Evolutionary conservation across 1,140 invertebrate genomes (phyloP).

Genomic region (Diachasma alloeum): DNA sequence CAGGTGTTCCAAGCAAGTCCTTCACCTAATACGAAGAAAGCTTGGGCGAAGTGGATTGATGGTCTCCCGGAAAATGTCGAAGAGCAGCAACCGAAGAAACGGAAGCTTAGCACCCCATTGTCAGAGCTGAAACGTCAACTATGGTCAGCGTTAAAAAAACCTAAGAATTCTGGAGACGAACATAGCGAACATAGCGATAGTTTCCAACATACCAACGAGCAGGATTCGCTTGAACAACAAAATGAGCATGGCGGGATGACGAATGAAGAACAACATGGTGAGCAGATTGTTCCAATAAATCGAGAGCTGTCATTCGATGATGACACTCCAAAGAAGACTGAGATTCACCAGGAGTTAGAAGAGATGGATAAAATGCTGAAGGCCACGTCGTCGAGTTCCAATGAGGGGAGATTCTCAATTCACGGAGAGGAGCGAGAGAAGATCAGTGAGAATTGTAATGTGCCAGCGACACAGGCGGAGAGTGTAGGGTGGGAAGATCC

Average conservation of each 20-base stretch:
- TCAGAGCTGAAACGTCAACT: constrained; percentile 63
- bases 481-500: constrained; percentile 67
- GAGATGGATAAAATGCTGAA: constrained; percentile 52
- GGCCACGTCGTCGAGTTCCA: constrained; percentile 44
- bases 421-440: constrained; percentile 41
- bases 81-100: constrained; percentile 50
- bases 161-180: background rate
- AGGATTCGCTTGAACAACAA: background rate
- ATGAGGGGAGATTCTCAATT: constrained; percentile 47
- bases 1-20: constrained; percentile 63
- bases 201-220: background rate
- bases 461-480: constrained; percentile 62
- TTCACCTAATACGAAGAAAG: constrained; percentile 64
- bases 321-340: constrained; percentile 39
- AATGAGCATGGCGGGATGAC: background rate
- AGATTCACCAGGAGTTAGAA: constrained; percentile 52
- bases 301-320: constrained; percentile 50
- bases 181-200: background rate
- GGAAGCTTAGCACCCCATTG: constrained; percentile 63
- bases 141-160: constrained; percentile 42
- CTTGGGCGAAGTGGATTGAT: constrained; percentile 63
- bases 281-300: constrained; percentile 34
- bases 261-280: no score
- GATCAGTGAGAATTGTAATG: constrained; percentile 39
- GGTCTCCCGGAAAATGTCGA: constrained; percentile 58